Evolutionary conservation across 2,797 vertebrate species (phyloP).

Genomic region (Anomalospiza imberbis): DNA sequence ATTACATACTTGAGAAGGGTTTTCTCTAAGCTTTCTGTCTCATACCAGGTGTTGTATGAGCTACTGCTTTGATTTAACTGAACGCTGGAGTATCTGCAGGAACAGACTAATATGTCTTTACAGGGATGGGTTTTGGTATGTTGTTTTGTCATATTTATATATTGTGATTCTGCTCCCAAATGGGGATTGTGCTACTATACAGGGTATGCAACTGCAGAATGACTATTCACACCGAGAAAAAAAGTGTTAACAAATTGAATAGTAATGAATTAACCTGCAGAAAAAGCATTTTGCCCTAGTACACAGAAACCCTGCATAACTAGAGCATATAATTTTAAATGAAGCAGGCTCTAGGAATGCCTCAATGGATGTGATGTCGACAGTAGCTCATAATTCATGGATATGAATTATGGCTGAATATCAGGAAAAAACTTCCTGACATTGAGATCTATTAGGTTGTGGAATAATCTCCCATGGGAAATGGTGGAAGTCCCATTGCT

Average conservation of each 20-base stretch:
- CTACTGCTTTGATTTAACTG: slow-evolving; percentile 41
- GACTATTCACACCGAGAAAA: slow-evolving; percentile 30
- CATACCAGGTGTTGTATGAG: slow-evolving; percentile 23
- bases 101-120: slow-evolving; percentile 3
- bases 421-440: slow-evolving; percentile 64
- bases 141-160: slow-evolving; percentile 54
- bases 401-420: slow-evolving; percentile 66
- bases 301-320: slow-evolving; percentile 63
- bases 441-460: slow-evolving; percentile 64
- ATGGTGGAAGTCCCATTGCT: slow-evolving; percentile 34
- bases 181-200: slow-evolving; percentile 15
- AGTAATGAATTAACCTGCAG: slow-evolving; percentile 68
- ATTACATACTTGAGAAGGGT: background rate
- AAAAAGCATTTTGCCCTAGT: slow-evolving; percentile 63
- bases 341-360: slow-evolving; percentile 60
- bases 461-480: slow-evolving; percentile 52
- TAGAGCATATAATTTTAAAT: slow-evolving; percentile 70
- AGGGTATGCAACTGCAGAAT: slow-evolving; percentile 26
- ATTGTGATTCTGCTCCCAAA: slow-evolving; percentile 32
- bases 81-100: slow-evolving; percentile 4
- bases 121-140: background rate
- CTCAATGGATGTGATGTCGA: slow-evolving; percentile 61
- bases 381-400: slow-evolving; percentile 67
- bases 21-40: slow-evolving; percentile 37
- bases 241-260: slow-evolving; percentile 65